phyloP scores from a whole-genome alignment of 1,140 invertebrate genomes.

The Pygmarrhopalites habei region DNA sequence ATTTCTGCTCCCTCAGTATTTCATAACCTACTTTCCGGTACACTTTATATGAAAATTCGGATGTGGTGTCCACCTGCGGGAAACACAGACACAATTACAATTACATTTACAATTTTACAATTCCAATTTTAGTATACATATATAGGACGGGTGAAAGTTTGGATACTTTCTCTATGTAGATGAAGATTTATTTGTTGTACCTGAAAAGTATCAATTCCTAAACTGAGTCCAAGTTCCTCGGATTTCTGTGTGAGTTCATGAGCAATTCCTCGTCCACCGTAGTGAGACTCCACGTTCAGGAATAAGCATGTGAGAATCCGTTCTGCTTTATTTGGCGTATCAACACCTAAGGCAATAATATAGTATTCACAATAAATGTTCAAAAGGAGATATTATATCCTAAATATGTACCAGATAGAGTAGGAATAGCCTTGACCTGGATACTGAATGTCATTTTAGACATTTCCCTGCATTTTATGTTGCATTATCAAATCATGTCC shows the following conservation, averaged over 20 bases:
- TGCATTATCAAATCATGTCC: too few species aligned
- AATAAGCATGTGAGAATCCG: not conserved
- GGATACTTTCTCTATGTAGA: not conserved
- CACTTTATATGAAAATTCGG: slow-evolving; percentile 24
- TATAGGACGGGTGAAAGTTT: too few species aligned
- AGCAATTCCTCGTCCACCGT: slow-evolving; percentile 19
- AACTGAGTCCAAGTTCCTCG: slow-evolving; percentile 7
- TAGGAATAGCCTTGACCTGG: too few species aligned
- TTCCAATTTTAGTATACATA: too few species aligned
- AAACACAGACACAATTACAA: too few species aligned
- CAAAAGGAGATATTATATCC: too few species aligned
- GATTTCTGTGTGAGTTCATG: slow-evolving; percentile 11
- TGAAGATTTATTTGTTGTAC: too few species aligned
- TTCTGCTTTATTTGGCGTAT: slow-evolving; percentile 2
- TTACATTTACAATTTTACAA: too few species aligned
- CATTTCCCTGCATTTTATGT: too few species aligned
- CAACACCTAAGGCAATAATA: not conserved
- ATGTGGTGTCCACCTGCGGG: slow-evolving; percentile 21
- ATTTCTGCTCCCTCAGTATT: not conserved
- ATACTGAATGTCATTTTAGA: too few species aligned
- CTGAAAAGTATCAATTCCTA: slow-evolving; percentile 11
- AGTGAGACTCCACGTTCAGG: slow-evolving; percentile 12
- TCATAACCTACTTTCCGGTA: slow-evolving; percentile 22
- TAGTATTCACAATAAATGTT: too few species aligned
- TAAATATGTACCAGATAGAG: too few species aligned